phyloP scores from a whole-genome alignment of 1,140 invertebrate species.

The Bombus huntii region DNA sequence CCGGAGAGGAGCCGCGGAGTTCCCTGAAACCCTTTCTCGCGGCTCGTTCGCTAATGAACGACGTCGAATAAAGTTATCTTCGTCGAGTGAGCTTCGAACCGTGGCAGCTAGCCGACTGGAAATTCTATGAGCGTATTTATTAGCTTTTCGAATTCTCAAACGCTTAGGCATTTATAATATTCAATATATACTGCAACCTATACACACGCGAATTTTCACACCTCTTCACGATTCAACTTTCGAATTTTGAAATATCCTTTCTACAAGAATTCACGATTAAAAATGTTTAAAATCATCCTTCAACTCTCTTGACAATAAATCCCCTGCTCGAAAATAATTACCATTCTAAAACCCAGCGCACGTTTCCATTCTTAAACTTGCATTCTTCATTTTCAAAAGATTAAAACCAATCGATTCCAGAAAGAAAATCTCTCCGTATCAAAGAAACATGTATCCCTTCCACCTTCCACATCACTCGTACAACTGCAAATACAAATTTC shows the following conservation, averaged over 20 bases:
- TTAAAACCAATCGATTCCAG: too few relatives aligned
- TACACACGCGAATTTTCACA: neutral
- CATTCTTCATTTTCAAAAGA: neutral
- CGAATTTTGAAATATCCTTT: neutral
- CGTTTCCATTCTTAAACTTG: neutral
- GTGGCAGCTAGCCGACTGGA: constrained; percentile 7
- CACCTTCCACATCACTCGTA: too few relatives aligned
- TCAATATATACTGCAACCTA: neutral
- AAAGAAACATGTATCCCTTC: neutral
- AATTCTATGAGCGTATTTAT: neutral
- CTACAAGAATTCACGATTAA: neutral
- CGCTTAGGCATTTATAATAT: neutral
- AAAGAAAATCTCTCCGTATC: neutral
- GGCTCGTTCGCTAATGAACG: constrained; percentile 37
- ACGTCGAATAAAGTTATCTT: constrained; percentile 52
- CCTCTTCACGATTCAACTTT: neutral
- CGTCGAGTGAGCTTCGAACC: constrained; percentile 6
- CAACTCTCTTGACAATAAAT: neutral
- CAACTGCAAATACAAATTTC: constrained; percentile 7
- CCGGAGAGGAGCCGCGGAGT: constrained; percentile 53
- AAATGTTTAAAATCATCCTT: neutral
- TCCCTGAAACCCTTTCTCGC: constrained; percentile 43
- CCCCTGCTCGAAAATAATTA: too few relatives aligned
- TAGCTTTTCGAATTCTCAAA: neutral
- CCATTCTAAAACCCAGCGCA: neutral